Evolutionary conservation across 1,140 invertebrate species (phyloP), one percentile per base, ranked within the genome.

Genomic region (Sitobion miscanthi): DNA sequence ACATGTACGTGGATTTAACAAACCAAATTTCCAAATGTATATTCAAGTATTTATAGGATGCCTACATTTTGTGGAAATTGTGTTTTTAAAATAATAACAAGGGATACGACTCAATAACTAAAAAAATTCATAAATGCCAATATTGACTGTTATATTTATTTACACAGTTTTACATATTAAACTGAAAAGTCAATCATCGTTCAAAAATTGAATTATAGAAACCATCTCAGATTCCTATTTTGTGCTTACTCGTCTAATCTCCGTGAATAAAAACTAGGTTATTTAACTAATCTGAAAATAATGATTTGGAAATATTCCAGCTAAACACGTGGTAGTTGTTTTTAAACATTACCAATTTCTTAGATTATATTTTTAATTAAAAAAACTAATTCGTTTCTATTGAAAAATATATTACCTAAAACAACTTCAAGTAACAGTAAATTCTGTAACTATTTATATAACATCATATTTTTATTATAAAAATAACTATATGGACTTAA

Each of bases 271-370:
- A 88, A 88, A 88, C 47, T 88, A 52, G 86, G 47, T 88, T 88
- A 88, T 88, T 87, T 52, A 52, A 88, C n/a, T 49, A 35, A 88
- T 88, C 52, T 52, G 47, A 88, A 88, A n/a, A 88, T 47, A 49
- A 88, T 35, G 17, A 88, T 8, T 88, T 88, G 86, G 86, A 30
- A 20, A 35, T 23, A 30, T 9, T 35, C 86, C 86, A 88, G 21
- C 20, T 17, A 21, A 35, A 23, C 86, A 88, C 86, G 86, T 88
- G 86, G n/a, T n/a, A n/a, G 30, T 49, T 49, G 8, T 88, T 77
- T 88, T 35, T 88, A 52, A 52, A 88, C 38, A 52, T 52, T 11
- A 47, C n/a, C 25, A 47, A 87, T n/a, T 87, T 87, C 42, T 87
- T 30, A 49, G 7, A 9, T 52, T 9, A n/a, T 20, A 88, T 88